Percentiles rank a stretch among this genome's conserved stretches.
phyloP scores from a whole-genome alignment of 2,888 invertebrate genomes.

The Chaitophorus viminalis region DNA sequence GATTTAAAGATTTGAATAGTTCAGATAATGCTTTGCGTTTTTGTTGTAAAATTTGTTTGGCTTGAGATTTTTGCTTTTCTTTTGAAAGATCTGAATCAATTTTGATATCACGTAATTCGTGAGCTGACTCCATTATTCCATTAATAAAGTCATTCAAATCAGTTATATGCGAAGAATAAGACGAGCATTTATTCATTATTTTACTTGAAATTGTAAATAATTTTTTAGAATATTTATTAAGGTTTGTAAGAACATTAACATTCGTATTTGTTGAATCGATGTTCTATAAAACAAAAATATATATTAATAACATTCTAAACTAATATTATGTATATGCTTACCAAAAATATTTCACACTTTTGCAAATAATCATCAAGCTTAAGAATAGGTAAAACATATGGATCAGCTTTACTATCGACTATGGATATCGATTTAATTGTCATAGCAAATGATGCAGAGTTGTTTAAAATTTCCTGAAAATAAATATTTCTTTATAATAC shows the following conservation, averaged over 20 bases:
- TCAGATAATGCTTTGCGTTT: constrained; percentile 87
- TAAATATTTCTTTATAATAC: not conserved
- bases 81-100: constrained; percentile 73
- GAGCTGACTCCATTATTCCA: constrained; percentile 33
- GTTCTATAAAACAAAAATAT: not conserved
- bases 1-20: constrained; percentile 81
- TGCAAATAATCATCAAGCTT: constrained; percentile 28
- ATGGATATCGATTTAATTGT: not conserved
- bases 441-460: constrained; percentile 50
- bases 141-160: constrained; percentile 52
- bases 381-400: constrained; percentile 24
- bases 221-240: constrained; percentile 49
- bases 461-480: constrained; percentile 56
- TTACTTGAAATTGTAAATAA: constrained; percentile 21
- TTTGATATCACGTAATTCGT: constrained; percentile 51
- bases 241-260: constrained; percentile 25
- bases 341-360: constrained; percentile 29
- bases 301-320: not conserved
- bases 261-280: not conserved
- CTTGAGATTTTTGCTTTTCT: constrained; percentile 80
- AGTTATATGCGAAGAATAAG: constrained; percentile 12
- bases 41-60: constrained; percentile 83
- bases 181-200: constrained; percentile 40
- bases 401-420: constrained; percentile 11
- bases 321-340: constrained; percentile 5